Evolutionary conservation across 2,113 vertebrate species (phyloP).

Genomic region (Sinocyclocheilus maitianheensis): DNA sequence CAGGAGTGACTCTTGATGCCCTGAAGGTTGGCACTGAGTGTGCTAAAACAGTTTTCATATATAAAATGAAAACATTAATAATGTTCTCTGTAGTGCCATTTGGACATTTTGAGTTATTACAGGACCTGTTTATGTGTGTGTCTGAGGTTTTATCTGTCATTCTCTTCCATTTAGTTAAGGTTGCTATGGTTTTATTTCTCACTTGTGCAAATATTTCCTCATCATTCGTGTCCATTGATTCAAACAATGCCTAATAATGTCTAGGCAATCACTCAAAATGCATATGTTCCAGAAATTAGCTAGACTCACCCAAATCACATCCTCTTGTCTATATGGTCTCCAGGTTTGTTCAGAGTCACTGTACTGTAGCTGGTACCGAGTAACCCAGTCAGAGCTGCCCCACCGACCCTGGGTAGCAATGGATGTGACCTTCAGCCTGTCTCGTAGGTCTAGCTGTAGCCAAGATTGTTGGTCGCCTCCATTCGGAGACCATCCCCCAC

Average conservation of each 20-base stretch:
- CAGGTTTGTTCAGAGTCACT: conserved; percentile 85
- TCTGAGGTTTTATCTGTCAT: neutral
- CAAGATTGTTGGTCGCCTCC: conserved; percentile 77
- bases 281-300: neutral
- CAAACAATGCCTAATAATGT: neutral
- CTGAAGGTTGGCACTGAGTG: neutral
- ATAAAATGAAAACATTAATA: neutral
- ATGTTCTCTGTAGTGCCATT: neutral
- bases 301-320: conserved; percentile 61
- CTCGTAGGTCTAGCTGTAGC: conserved; percentile 84
- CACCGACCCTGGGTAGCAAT: conserved; percentile 84
- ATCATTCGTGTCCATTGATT: neutral
- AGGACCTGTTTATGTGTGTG: neutral
- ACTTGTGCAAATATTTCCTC: neutral
- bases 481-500: conserved; percentile 82
- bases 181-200: neutral
- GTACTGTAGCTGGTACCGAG: conserved; percentile 81
- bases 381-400: conserved; percentile 85
- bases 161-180: too few relatives aligned
- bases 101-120: too few relatives aligned
- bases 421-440: conserved; percentile 79
- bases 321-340: conserved; percentile 82
- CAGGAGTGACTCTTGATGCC: neutral
- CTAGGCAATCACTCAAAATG: neutral
- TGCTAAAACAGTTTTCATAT: neutral